phyloP scores from a whole-genome alignment of 2,888 invertebrate genomes.

The Glaucopsyche alexis region DNA sequence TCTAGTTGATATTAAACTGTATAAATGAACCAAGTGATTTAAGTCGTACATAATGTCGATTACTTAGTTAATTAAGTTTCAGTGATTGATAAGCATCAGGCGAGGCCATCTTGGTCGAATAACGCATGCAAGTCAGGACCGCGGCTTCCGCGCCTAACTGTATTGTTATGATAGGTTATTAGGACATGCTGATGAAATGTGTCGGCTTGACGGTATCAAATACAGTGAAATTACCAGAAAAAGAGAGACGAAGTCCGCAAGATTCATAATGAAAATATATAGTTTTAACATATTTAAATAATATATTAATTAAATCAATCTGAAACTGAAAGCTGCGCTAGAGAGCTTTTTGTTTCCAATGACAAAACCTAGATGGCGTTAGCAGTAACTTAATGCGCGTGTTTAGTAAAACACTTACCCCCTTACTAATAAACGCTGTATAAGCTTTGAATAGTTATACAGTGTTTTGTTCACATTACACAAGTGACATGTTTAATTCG shows the following conservation, averaged over 20 bases:
- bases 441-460: no score
- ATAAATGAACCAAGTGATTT: background rate
- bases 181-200: background rate
- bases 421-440: no score
- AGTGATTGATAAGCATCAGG: conserved; percentile 22
- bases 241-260: no score
- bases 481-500: no score
- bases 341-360: background rate
- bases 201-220: background rate
- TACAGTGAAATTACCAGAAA: background rate
- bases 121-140: conserved; percentile 65
- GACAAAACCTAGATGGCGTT: conserved; percentile 2
- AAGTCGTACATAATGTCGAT: background rate
- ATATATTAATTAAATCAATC: background rate
- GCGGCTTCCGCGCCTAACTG: conserved; percentile 63
- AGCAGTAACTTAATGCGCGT: background rate
- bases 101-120: conserved; percentile 51
- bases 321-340: background rate
- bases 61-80: background rate
- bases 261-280: no score
- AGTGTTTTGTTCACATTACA: no score
- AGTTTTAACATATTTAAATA: background rate
- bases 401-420: no score
- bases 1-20: background rate
- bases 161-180: conserved; percentile 40